Percentiles rank a stretch among this genome's conserved stretches.
Evolutionary conservation across 2,797 vertebrate species (phyloP).

Genomic region (Acanthis flammea): DNA sequence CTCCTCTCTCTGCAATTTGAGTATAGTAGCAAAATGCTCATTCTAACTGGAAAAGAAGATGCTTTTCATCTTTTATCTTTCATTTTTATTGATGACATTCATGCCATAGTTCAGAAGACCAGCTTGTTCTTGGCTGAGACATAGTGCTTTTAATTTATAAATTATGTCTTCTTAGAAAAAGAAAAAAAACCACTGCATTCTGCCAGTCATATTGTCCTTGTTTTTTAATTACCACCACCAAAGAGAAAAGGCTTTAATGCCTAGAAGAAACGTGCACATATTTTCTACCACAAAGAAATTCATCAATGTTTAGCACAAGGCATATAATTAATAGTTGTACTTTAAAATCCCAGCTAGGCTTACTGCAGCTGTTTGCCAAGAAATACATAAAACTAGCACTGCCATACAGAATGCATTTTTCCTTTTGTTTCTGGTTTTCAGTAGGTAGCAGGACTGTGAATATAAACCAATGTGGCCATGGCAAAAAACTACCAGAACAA

Average conservation of each 20-base stretch:
- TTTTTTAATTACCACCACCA: conserved; percentile 57
- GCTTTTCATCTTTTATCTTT: conserved; percentile 35
- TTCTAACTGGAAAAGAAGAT: not conserved
- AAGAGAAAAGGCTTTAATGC: conserved; percentile 43
- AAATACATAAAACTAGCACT: not conserved
- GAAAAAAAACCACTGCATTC: not conserved
- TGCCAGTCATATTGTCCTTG: conserved; percentile 59
- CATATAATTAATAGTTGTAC: conserved; percentile 62
- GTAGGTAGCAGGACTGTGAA: not conserved
- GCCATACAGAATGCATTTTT: not conserved
- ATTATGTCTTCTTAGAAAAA: conserved; percentile 35
- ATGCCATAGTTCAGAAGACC: conserved; percentile 56
- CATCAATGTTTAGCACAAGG: conserved; percentile 64
- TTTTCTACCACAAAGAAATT: conserved; percentile 62
- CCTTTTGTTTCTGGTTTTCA: not conserved
- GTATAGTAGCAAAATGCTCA: not conserved
- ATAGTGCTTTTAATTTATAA: conserved; percentile 61
- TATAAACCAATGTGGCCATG: fast-evolving
- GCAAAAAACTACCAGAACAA: not conserved
- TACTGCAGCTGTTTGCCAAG: conserved; percentile 38
- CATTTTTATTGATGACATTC: conserved; percentile 11
- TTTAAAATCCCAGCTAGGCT: conserved; percentile 47
- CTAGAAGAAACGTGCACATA: not conserved
- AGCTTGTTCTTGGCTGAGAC: conserved; percentile 44
- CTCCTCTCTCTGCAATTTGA: not conserved